Conservation (phyloP, 1,140 invertebrate species). For the Drosophila prosaltans region DNA sequence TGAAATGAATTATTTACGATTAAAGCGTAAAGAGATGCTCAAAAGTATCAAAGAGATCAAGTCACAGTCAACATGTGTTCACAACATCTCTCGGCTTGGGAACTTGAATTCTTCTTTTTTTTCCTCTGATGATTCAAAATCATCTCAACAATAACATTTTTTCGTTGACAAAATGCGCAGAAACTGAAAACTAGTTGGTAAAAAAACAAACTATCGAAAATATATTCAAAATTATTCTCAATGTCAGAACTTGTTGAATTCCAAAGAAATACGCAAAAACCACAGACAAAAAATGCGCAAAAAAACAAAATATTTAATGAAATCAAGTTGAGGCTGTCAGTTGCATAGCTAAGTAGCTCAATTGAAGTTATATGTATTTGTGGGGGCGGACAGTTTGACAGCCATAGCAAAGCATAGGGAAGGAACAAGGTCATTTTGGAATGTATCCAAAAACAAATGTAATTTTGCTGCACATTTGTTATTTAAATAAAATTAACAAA, state of each 20-base stretch:
- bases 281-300: slow-evolving; percentile 37
- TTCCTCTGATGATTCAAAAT: not conserved
- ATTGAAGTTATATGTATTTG: slow-evolving; percentile 13
- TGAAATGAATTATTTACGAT: slow-evolving; percentile 56
- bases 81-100: slow-evolving; percentile 1
- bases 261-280: slow-evolving; percentile 15
- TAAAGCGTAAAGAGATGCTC: slow-evolving; percentile 37
- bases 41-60: slow-evolving; percentile 28
- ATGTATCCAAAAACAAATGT: not conserved
- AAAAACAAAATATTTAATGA: slow-evolving; percentile 19
- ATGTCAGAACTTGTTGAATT: slow-evolving; percentile 65
- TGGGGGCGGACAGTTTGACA: slow-evolving; percentile 51
- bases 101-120: slow-evolving; percentile 38
- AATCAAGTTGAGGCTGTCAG: slow-evolving; percentile 60
- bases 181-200: slow-evolving; percentile 36
- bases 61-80: slow-evolving; percentile 53
- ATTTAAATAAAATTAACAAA: too few relatives aligned
- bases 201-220: slow-evolving; percentile 36
- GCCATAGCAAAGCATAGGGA: not conserved
- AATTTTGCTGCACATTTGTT: not conserved
- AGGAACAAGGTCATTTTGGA: not conserved
- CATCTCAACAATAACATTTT: slow-evolving; percentile 22
- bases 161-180: slow-evolving; percentile 41
- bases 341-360: slow-evolving; percentile 69
- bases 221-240: slow-evolving; percentile 55